Base-by-base conservation (phyloP, 2,888 invertebrate genomes). In the Hirudinaria manillensis region DNA sequence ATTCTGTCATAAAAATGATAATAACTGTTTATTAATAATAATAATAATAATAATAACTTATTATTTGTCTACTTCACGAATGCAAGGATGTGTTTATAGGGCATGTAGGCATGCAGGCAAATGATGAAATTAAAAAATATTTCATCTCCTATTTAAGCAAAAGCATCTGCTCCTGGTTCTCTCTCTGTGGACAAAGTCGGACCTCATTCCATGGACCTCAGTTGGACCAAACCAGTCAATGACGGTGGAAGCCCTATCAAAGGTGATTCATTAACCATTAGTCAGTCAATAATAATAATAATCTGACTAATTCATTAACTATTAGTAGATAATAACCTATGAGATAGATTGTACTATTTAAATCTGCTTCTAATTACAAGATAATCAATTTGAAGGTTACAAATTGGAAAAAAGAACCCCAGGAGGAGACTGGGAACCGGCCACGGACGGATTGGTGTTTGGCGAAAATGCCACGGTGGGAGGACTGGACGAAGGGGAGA, bases 201-300 rank as follows among this genome's bases (percentile, higher is more conserved):
- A 84, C 84, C 86, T 65, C 84, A 91, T 67, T 92, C 92, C 84
- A 93, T 94, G 2, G 97, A 97, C 82, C 90, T 98, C 51, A 91
- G 90, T 79, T 98, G 98, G 97, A 92, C 93, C 81, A 90, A 92
- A 79, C 96, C 98, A 0, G 87, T 89, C 0, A 90, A 89, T 77
- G 96, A 97, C 83, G 97, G 97, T 78, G 97, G 97, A 68, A 92
- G 93, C 67, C 91, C 92, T 78, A 92, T 98, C 74, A 93, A 93
- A 32, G 96, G 86, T 77, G 24, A n/a, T 24, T 61, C 16, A n/a
- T n/a, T n/a, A n/a, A n/a, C n/a, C n/a, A n/a, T 36, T n/a, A 16
- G 16, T 66, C 66, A 66, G 16, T 16, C 27, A 24, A 19, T 53
- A 19, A 53, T 19, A 53, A 19, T 53, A 19, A 19, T 16, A 53